Evolutionary conservation across 2,888 invertebrate species (phyloP).

Genomic region (Caenorhabditis auriculariae): DNA sequence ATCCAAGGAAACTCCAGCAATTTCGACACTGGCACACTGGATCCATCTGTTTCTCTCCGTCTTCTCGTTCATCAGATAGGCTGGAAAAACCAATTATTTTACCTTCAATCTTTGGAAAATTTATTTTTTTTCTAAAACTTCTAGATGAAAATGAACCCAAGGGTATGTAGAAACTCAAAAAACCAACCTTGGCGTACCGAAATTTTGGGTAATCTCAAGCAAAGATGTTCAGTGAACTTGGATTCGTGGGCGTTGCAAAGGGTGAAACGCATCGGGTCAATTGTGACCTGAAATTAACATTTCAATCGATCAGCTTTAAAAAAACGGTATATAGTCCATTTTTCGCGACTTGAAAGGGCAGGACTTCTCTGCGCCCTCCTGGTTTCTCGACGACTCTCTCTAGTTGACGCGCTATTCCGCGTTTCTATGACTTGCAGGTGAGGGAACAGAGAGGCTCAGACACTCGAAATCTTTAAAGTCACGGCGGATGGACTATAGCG

Average conservation of each 20-base stretch:
- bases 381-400: too few species aligned
- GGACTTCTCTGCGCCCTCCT: too few species aligned
- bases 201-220: slow-evolving; percentile 36
- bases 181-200: slow-evolving; percentile 27
- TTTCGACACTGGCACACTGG: slow-evolving; percentile 23
- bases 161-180: background rate
- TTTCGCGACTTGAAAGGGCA: too few species aligned
- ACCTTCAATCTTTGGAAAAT: too few species aligned
- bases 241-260: slow-evolving; percentile 56
- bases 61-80: slow-evolving; percentile 9
- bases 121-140: background rate
- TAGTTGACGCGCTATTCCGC: too few species aligned
- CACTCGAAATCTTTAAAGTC: too few species aligned
- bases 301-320: too few species aligned
- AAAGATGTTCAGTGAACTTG: slow-evolving; percentile 44
- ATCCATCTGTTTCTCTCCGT: slow-evolving; percentile 20
- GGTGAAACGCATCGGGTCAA: slow-evolving; percentile 43
- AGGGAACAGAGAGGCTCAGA: too few species aligned
- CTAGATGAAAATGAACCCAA: background rate
- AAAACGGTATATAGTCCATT: too few species aligned
- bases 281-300: slow-evolving; percentile 30
- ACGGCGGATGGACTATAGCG: too few species aligned
- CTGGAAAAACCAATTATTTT: background rate
- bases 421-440: too few species aligned
- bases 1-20: slow-evolving; percentile 28